A percentile compares a stretch with the other conserved stretches of the same genome.
phyloP scores from a whole-genome alignment of 2,113 vertebrate genomes.

The Amblyopsis rosae region DNA sequence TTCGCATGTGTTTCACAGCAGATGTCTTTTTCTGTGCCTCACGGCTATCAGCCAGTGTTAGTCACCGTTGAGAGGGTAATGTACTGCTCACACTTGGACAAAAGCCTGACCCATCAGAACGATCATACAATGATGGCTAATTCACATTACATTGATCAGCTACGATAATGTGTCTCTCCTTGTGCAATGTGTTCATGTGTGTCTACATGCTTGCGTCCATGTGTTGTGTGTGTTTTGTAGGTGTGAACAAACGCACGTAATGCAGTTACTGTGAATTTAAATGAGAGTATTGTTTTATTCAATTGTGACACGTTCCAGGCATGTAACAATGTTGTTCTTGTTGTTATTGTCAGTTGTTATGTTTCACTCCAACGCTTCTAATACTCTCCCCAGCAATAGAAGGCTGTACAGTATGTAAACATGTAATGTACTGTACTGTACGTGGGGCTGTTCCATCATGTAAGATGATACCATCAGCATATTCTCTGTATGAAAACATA shows the following conservation, averaged over 20 bases:
- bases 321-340: too few relatives aligned
- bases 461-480: too few relatives aligned
- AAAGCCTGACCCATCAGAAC: slow-evolving; percentile 21
- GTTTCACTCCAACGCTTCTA: too few relatives aligned
- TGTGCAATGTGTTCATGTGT: not conserved
- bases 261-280: not conserved
- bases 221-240: not conserved
- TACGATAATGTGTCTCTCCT: slow-evolving; percentile 5
- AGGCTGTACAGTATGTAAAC: too few relatives aligned
- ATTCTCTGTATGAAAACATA: too few relatives aligned
- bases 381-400: too few relatives aligned
- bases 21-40: slow-evolving; percentile 45
- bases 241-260: not conserved
- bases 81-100: slow-evolving; percentile 42
- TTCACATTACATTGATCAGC: slow-evolving; percentile 58
- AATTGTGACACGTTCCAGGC: not conserved
- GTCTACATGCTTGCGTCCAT: not conserved
- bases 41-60: slow-evolving; percentile 46
- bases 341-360: too few relatives aligned
- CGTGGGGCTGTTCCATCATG: too few relatives aligned
- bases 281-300: not conserved
- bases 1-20: slow-evolving; percentile 37
- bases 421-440: too few relatives aligned
- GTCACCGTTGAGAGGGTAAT: slow-evolving; percentile 47
- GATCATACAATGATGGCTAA: slow-evolving; percentile 52